phyloP scores from a whole-genome alignment of 1,140 invertebrate species.

The Riptortus pedestris region DNA sequence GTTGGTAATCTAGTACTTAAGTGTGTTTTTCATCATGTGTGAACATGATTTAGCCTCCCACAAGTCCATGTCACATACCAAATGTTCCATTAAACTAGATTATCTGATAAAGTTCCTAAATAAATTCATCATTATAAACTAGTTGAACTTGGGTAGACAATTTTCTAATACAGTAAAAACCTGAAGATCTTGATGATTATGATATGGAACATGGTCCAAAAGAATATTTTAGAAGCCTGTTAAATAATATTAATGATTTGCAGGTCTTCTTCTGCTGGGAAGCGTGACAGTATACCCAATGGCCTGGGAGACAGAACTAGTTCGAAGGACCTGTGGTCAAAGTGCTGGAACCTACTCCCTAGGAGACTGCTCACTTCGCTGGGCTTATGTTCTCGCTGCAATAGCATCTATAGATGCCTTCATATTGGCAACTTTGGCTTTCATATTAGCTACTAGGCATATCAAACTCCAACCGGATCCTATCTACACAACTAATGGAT shows the following conservation, averaged over 20 bases:
- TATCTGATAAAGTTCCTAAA: too few species aligned
- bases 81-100: too few species aligned
- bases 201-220: too few species aligned
- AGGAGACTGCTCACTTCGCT: constrained; percentile 77
- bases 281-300: constrained; percentile 84
- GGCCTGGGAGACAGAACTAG: constrained; percentile 76
- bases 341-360: constrained; percentile 62
- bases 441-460: constrained; percentile 83
- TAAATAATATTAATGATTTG: constrained; percentile 33
- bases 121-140: too few species aligned
- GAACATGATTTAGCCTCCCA: too few species aligned
- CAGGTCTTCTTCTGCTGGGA: constrained; percentile 69
- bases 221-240: too few species aligned
- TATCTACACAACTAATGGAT: constrained; percentile 47
- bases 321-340: constrained; percentile 76
- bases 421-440: constrained; percentile 80
- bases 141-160: too few species aligned
- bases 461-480: constrained; percentile 73
- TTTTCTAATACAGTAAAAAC: too few species aligned
- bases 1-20: too few species aligned
- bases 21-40: too few species aligned
- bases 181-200: too few species aligned
- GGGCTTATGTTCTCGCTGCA: constrained; percentile 89
- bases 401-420: constrained; percentile 84
- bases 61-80: too few species aligned